phyloP scores from a whole-genome alignment of 2,888 invertebrate genomes.

The Agonum fuliginosum region DNA sequence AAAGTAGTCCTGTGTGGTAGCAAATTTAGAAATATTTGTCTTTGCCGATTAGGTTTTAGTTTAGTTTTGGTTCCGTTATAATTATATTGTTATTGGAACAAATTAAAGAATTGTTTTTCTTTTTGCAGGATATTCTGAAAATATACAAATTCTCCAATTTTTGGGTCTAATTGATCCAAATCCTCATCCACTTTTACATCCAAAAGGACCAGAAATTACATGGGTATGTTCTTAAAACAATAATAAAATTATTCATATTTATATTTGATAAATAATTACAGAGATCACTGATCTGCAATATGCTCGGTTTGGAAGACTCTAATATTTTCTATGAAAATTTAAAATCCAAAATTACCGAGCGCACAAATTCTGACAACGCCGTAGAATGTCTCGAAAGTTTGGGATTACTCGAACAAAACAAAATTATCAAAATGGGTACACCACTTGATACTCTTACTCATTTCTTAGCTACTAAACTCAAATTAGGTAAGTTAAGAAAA shows the following conservation, averaged over 20 bases:
- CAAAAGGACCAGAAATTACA: constrained; percentile 95
- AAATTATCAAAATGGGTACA: constrained; percentile 87
- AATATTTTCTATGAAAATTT: constrained; percentile 96
- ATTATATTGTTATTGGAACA: too few relatives aligned
- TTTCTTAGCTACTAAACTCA: constrained; percentile 88
- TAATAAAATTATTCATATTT: not conserved
- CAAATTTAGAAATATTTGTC: too few relatives aligned
- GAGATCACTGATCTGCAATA: constrained; percentile 89
- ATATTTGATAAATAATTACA: constrained; percentile 71
- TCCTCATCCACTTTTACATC: constrained; percentile 92
- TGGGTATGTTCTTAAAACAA: constrained; percentile 81
- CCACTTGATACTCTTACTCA: constrained; percentile 96
- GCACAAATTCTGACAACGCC: constrained; percentile 82
- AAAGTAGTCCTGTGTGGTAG: too few relatives aligned
- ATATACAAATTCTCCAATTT: constrained; percentile 89
- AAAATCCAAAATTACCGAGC: constrained; percentile 87
- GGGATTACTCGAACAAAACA: constrained; percentile 89
- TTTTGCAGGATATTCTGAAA: constrained; percentile 87
- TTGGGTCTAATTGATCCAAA: constrained; percentile 91
- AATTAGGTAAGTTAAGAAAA: constrained; percentile 80
- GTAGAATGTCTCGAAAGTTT: constrained; percentile 88
- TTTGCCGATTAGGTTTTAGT: too few relatives aligned
- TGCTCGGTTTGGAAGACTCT: constrained; percentile 87
- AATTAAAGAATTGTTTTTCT: too few relatives aligned
- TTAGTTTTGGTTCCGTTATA: too few relatives aligned